Percentiles rank a stretch among this genome's conserved stretches.
These are phyloP conservation scores for Pandemis heparana DNA, from an alignment of 2,888 invertebrate genomes.

Conservation along the genomic window DNA sequence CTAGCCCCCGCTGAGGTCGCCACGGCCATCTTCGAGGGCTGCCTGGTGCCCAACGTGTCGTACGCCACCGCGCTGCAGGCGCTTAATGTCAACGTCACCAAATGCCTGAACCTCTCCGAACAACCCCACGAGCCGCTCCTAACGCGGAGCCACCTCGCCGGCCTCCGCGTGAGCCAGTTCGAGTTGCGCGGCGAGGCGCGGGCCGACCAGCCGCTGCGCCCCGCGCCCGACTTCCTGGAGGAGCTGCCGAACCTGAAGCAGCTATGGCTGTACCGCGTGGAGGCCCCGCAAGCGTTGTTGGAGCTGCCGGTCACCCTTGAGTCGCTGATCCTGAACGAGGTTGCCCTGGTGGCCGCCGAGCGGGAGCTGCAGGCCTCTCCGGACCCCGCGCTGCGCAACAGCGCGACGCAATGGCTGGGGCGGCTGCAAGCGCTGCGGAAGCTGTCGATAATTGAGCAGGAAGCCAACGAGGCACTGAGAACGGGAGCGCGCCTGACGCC, in stretches of 20 bases:
- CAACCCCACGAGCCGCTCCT: slow-evolving; percentile 8
- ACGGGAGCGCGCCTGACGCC: neutral
- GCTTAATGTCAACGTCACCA: slow-evolving; percentile 17
- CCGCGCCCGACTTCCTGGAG: slow-evolving; percentile 6
- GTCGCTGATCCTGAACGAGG: neutral
- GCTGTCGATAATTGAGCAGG: slow-evolving; percentile 11
- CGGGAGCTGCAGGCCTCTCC: neutral
- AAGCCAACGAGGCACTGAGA: neutral
- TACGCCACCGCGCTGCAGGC: slow-evolving; percentile 17
- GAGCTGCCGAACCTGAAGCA: neutral
- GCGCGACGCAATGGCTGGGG: slow-evolving; percentile 44
- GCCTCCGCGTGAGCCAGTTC: slow-evolving; percentile 2
- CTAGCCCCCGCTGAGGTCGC: slow-evolving; percentile 11
- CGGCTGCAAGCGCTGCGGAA: slow-evolving; percentile 4
- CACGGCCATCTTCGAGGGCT: neutral
- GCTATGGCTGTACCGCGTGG: slow-evolving; percentile 4
- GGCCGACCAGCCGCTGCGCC: neutral
- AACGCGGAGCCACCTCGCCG: neutral
- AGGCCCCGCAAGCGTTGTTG: neutral
- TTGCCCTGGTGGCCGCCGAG: slow-evolving; percentile 29
- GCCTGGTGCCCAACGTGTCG: slow-evolving; percentile 8
- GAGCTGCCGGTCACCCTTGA: slow-evolving; percentile 3
- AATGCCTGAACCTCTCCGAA: neutral
- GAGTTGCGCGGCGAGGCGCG: neutral
- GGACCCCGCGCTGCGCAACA: slow-evolving; percentile 29